These are phyloP conservation scores for Watsonalla binaria DNA, from an alignment of 2,888 invertebrate genomes.

Conservation along the genomic window DNA sequence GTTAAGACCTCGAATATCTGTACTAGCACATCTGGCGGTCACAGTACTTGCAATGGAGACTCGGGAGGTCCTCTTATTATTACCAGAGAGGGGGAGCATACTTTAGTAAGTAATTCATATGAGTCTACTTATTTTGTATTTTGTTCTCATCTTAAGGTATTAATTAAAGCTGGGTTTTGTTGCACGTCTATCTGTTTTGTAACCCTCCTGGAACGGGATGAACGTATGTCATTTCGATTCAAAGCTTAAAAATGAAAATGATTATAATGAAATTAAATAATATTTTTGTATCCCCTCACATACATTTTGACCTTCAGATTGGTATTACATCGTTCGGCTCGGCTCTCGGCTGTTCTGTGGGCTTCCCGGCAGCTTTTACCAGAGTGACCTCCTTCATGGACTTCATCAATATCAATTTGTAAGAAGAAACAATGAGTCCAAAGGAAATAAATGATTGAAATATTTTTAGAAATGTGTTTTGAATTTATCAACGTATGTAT, in stretches of 20 bases:
- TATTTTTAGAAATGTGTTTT: too few relatives aligned
- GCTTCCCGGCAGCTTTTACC: conserved; percentile 29
- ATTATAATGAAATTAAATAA: not conserved
- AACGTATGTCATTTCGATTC: too few relatives aligned
- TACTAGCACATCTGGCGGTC: conserved; percentile 35
- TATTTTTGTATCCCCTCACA: conserved; percentile 1
- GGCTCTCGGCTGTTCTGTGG: conserved; percentile 24
- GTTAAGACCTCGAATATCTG: conserved; percentile 38
- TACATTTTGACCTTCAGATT: conserved; percentile 28
- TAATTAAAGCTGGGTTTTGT: too few relatives aligned
- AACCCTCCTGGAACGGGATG: too few relatives aligned
- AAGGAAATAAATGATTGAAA: too few relatives aligned
- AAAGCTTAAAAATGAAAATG: too few relatives aligned
- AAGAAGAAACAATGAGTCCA: too few relatives aligned
- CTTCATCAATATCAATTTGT: conserved; percentile 14
- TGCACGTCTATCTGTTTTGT: too few relatives aligned
- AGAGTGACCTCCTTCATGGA: conserved; percentile 30
- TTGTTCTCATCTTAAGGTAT: not conserved
- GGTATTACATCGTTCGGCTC: conserved; percentile 39
- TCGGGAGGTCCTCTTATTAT: conserved; percentile 47
- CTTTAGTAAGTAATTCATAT: conserved; percentile 28
- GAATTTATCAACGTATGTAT: too few relatives aligned
- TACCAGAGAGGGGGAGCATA: conserved; percentile 14
- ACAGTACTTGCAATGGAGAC: conserved; percentile 41
- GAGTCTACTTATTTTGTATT: not conserved